Conservation (phyloP, 2,797 vertebrate species). For the Sebastes taczanowskii region DNA sequence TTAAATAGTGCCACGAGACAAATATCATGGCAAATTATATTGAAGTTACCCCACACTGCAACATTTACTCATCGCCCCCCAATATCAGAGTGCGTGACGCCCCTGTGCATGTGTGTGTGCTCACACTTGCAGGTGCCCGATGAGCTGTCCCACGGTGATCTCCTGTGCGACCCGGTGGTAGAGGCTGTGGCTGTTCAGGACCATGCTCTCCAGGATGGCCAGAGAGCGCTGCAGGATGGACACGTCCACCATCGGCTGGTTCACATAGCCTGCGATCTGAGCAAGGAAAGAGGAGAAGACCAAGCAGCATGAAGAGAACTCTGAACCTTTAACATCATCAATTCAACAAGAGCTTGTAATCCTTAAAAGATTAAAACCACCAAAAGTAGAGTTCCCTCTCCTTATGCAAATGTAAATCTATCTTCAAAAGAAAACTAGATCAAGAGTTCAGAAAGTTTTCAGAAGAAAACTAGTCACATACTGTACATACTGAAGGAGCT, state of each 20-base stretch:
- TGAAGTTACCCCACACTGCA: neutral
- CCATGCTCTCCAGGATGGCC: slow-evolving; percentile 98
- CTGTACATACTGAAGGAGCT: slow-evolving; percentile 31
- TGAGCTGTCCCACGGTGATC: slow-evolving; percentile 98
- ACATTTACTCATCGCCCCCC: slow-evolving; percentile 18
- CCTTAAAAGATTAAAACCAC: neutral
- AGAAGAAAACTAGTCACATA: slow-evolving; percentile 23
- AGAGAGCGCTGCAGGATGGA: slow-evolving; percentile 97
- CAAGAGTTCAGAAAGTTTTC: slow-evolving; percentile 15
- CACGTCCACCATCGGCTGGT: slow-evolving; percentile 96
- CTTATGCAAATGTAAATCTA: neutral
- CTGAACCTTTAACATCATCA: neutral
- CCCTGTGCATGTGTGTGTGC: slow-evolving; percentile 86
- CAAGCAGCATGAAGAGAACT: neutral
- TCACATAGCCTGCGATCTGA: slow-evolving; percentile 96
- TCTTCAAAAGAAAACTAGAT: neutral
- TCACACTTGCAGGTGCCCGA: slow-evolving; percentile 99
- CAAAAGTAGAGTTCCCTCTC: neutral
- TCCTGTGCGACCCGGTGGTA: slow-evolving; percentile 97
- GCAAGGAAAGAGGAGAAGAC: neutral
- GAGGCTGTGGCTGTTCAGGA: slow-evolving; percentile 97
- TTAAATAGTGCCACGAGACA: neutral
- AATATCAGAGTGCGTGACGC: slow-evolving; percentile 61
- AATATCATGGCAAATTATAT: neutral
- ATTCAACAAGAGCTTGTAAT: neutral